Conservation (phyloP, 1,140 invertebrate species). For the Drosophila simulans region DNA sequence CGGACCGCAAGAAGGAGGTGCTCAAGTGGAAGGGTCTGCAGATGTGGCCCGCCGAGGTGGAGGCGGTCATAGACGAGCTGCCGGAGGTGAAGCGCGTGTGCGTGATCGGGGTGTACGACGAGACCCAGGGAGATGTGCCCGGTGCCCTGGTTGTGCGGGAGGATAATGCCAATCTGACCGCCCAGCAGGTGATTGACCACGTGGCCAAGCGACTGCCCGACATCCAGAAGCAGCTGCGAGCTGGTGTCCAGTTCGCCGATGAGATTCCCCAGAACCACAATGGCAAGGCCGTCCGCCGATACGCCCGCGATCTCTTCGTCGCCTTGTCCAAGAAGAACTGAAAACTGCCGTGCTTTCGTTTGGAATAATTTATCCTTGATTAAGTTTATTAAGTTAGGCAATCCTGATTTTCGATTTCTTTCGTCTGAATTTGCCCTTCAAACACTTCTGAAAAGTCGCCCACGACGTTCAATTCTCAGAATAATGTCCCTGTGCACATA, state of each 20-base stretch:
- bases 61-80: slow-evolving; percentile 50
- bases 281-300: slow-evolving; percentile 87
- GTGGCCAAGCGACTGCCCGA: slow-evolving; percentile 74
- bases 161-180: slow-evolving; percentile 30
- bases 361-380: slow-evolving; percentile 14
- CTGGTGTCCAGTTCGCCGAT: slow-evolving; percentile 87
- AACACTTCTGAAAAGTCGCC: background rate
- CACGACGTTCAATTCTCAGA: background rate
- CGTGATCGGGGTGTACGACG: slow-evolving; percentile 66
- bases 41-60: slow-evolving; percentile 75
- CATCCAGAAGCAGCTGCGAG: slow-evolving; percentile 85
- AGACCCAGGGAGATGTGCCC: slow-evolving; percentile 48
- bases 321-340: slow-evolving; percentile 42
- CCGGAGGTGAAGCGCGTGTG: slow-evolving; percentile 57
- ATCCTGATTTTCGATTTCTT: background rate
- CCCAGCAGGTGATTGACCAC: slow-evolving; percentile 53
- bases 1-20: slow-evolving; percentile 91
- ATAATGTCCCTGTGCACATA: background rate
- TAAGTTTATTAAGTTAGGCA: slow-evolving; percentile 26
- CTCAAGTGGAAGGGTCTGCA: slow-evolving; percentile 88
- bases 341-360: background rate
- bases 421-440: background rate
- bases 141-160: slow-evolving; percentile 55
- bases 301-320: slow-evolving; percentile 78
- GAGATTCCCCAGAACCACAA: slow-evolving; percentile 87